Base-by-base conservation (phyloP, 1,140 invertebrate species). In the Dinoponera quadriceps region DNA sequence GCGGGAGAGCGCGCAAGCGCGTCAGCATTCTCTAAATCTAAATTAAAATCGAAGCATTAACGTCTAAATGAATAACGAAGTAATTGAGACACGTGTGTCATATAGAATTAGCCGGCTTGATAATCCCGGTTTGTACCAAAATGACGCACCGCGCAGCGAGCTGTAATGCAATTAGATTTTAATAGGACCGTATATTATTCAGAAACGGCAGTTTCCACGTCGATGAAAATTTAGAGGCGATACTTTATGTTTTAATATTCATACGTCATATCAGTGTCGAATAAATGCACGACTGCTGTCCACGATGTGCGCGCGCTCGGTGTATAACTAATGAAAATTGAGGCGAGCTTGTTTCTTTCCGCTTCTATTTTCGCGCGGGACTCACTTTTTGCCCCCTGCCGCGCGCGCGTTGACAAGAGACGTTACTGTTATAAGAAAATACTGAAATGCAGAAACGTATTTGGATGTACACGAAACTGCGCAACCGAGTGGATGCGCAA, bases 141-240 rank as follows among this genome's bases (percentile, higher is more conserved):
- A 86, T 85, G 78, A 83, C 75, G 71, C 81, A 86, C 78, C 55
- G 75, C 63, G 66, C 68, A 72, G 75, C 82, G 60, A 69, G 66
- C 74, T 63, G 57, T 73, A 77, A 83, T 60, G 63, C 60, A 84
- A 88, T 88, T 82, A 85, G 75, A 71, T 72, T 88, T 88, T 88
- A 88, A 88, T 88, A 59, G 83, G n/a, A 22, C 65, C 83, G 68
- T 88, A 85, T 83, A 88, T 88, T 88, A 88, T 88, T 88, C 86
- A 88, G 59, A 88, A 88, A 88, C 83, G 72, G 71, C 66, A 84
- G 72, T 85, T 88, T 82, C 83, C 86, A 59, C 49, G 60, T 57
- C 73, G 69, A 83, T 78, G 82, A 78, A 80, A 78, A 66, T 83
- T 83, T 68, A 66, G 74, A 54, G 60, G 60, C 82, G 63, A 83